Evolutionary conservation across 2,113 vertebrate species (phyloP).

Genomic region (Chaetodon auriga): DNA sequence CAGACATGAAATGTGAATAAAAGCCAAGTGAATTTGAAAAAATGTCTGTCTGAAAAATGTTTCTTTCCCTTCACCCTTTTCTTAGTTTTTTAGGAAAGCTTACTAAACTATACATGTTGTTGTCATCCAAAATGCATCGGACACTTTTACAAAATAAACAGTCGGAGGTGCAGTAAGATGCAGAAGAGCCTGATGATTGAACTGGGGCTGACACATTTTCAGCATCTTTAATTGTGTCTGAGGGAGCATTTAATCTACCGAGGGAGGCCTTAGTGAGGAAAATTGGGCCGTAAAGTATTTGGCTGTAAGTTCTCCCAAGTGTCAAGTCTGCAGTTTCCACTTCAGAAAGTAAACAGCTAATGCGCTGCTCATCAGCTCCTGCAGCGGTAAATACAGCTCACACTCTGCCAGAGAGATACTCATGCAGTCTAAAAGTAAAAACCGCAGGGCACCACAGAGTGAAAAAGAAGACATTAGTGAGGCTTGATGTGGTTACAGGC

Average conservation of each 20-base stretch:
- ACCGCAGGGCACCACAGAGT: constrained; percentile 6
- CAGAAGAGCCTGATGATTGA: not conserved
- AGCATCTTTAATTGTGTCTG: constrained; percentile 40
- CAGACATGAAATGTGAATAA: constrained; percentile 95
- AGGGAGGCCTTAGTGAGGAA: constrained; percentile 16
- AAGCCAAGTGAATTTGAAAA: constrained; percentile 85
- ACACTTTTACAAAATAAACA: not conserved
- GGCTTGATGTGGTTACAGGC: constrained; percentile 1
- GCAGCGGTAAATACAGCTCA: constrained; percentile 52
- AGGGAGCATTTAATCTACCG: constrained; percentile 17
- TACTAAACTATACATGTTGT: not conserved
- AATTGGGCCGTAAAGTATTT: constrained; percentile 40
- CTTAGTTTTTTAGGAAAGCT: not conserved
- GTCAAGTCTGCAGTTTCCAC: constrained; percentile 50
- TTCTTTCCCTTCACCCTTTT: constrained; percentile 1
- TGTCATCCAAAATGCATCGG: constrained; percentile 6
- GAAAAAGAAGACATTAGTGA: constrained; percentile 12
- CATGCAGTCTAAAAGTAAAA: constrained; percentile 8
- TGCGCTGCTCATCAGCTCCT: constrained; percentile 26
- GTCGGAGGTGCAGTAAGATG: not conserved
- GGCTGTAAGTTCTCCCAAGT: constrained; percentile 8
- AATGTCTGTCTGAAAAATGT: not conserved
- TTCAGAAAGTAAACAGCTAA: constrained; percentile 18
- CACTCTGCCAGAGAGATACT: not conserved
- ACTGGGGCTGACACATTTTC: constrained; percentile 5